phyloP scores from a whole-genome alignment of 1,140 invertebrate genomes.

The Drosophila cardini region DNA sequence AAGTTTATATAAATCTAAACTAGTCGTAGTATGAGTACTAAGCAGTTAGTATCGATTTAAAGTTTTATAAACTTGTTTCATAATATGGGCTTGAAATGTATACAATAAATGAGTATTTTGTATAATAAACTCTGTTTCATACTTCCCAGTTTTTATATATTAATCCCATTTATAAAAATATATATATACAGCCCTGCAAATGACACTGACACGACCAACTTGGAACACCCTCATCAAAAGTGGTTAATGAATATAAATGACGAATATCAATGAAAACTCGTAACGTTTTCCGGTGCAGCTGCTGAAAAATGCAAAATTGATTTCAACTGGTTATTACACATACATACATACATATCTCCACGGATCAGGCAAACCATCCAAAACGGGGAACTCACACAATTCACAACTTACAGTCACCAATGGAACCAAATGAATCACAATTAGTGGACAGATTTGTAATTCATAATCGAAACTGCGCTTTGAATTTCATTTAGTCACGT shows the following conservation, averaged over 20 bases:
- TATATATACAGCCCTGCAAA: neutral
- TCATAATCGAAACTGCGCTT: constrained; percentile 12
- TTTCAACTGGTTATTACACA: too few relatives aligned
- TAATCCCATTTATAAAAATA: too few relatives aligned
- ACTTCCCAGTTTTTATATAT: too few relatives aligned
- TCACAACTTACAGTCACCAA: constrained; percentile 4
- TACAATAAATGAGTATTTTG: too few relatives aligned
- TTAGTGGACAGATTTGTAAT: constrained; percentile 19
- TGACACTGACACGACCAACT: neutral
- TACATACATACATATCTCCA: too few relatives aligned
- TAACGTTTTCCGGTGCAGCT: constrained; percentile 17
- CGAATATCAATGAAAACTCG: constrained; percentile 24
- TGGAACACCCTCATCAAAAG: neutral
- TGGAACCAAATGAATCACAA: constrained; percentile 43
- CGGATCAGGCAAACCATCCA: neutral
- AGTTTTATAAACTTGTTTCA: too few relatives aligned
- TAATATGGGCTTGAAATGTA: too few relatives aligned
- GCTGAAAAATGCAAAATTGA: constrained; percentile 1
- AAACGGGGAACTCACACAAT: constrained; percentile 1
- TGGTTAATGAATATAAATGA: constrained; percentile 24
- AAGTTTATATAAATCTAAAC: too few relatives aligned
- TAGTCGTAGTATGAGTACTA: too few relatives aligned
- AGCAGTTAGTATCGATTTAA: too few relatives aligned
- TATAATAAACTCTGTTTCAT: too few relatives aligned
- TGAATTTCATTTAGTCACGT: constrained; percentile 28